Evolutionary conservation across 2,113 vertebrate species (phyloP).

Genomic region (Ctenodactylus gundi): DNA sequence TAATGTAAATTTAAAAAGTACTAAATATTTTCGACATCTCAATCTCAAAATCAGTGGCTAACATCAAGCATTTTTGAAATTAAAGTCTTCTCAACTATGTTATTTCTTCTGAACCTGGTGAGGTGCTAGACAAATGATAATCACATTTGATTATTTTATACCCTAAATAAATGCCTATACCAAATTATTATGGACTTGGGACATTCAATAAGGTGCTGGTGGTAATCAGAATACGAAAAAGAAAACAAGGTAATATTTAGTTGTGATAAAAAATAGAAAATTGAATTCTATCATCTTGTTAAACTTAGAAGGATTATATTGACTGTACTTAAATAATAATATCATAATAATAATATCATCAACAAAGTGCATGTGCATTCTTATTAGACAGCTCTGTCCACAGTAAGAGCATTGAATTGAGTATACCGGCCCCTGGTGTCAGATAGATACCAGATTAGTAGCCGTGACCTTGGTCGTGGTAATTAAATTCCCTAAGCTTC

Average conservation of each 20-base stretch:
- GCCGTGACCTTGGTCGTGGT: not conserved
- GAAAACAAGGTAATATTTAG: not conserved
- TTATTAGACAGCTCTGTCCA: not conserved
- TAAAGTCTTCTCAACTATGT: not conserved
- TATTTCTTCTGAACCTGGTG: not conserved
- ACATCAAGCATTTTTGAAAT: constrained; percentile 12
- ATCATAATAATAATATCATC: not conserved
- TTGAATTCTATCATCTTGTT: not conserved
- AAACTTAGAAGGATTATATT: not conserved
- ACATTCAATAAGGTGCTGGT: not conserved
- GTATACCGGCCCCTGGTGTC: not conserved
- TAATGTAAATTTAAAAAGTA: constrained; percentile 20
- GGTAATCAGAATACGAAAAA: not conserved
- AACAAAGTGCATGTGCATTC: not conserved
- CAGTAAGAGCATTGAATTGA: not conserved
- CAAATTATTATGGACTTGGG: not conserved
- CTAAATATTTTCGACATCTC: constrained; percentile 3
- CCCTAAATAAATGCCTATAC: not conserved
- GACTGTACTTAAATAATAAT: not conserved
- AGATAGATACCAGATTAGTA: not conserved
- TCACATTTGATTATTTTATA: not conserved
- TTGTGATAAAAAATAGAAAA: not conserved
- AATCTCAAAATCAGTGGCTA: not conserved
- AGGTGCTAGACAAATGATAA: not conserved
- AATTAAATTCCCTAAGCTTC: not conserved